Conservation (phyloP, 2,113 vertebrate genomes). For the Crotalus tigris region DNA sequence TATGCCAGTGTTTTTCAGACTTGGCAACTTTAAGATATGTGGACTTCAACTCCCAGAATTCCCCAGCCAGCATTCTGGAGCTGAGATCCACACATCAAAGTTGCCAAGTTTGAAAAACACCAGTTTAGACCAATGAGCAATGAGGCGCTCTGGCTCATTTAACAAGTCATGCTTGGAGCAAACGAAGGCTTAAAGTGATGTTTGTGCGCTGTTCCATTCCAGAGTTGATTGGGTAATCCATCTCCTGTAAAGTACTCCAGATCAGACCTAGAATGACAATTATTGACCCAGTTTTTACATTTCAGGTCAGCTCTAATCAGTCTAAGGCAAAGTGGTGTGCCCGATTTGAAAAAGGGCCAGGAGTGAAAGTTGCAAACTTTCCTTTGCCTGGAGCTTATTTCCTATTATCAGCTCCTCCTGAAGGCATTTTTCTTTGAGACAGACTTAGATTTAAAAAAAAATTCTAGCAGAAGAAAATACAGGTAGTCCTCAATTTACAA, state of each 20-base stretch:
- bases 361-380: not conserved
- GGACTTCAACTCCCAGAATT: not conserved
- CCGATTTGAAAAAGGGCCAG: not conserved
- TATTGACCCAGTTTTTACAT: not conserved
- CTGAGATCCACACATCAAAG: not conserved
- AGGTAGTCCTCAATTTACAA: not conserved
- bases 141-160: not conserved
- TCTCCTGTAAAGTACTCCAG: not conserved
- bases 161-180: not conserved
- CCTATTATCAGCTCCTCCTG: not conserved
- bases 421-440: not conserved
- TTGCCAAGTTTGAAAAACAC: not conserved
- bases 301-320: not conserved
- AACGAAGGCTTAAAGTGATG: not conserved
- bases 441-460: not conserved
- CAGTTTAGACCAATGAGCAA: not conserved
- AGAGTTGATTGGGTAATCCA: not conserved
- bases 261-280: not conserved
- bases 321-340: not conserved
- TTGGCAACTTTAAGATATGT: not conserved
- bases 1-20: not conserved
- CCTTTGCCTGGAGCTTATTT: not conserved
- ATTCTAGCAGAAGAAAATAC: not conserved
- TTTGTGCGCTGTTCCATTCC: not conserved
- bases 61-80: not conserved